phyloP scores from a whole-genome alignment of 2,888 invertebrate genomes.

The Andrena fulva region DNA sequence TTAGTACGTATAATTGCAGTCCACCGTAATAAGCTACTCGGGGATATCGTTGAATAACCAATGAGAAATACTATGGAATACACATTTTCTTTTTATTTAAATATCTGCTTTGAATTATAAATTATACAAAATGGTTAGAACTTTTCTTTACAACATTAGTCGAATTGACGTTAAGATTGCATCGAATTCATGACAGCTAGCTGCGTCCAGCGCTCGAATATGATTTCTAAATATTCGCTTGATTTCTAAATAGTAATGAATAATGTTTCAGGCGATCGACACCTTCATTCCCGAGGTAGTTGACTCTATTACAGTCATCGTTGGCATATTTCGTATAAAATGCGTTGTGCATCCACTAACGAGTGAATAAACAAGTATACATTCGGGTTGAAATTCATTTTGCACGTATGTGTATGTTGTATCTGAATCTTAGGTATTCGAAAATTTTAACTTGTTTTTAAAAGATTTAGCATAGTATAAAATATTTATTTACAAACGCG shows the following conservation, averaged over 20 bases:
- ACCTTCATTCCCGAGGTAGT: neutral
- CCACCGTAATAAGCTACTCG: no score
- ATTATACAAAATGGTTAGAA: slow-evolving; percentile 22
- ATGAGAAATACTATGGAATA: neutral
- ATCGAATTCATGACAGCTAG: neutral
- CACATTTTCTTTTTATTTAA: slow-evolving; percentile 5
- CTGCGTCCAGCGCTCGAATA: slow-evolving; percentile 38
- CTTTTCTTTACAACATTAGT: neutral
- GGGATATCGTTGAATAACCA: neutral
- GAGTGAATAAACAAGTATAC: neutral
- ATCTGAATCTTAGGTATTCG: neutral
- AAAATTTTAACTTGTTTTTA: neutral
- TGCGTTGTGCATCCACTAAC: no score
- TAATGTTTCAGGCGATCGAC: slow-evolving; percentile 3
- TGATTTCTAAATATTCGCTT: neutral
- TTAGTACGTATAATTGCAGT: no score
- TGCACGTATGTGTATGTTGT: neutral
- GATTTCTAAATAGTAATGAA: neutral
- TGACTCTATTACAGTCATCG: neutral
- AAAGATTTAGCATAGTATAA: no score
- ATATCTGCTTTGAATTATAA: slow-evolving; percentile 8
- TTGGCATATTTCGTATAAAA: neutral
- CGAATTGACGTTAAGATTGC: neutral
- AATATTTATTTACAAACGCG: no score
- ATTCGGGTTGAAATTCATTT: neutral